These are phyloP conservation scores for Harpagus bidentatus DNA, from an alignment of 2,113 vertebrate genomes.

Conservation along the genomic window DNA sequence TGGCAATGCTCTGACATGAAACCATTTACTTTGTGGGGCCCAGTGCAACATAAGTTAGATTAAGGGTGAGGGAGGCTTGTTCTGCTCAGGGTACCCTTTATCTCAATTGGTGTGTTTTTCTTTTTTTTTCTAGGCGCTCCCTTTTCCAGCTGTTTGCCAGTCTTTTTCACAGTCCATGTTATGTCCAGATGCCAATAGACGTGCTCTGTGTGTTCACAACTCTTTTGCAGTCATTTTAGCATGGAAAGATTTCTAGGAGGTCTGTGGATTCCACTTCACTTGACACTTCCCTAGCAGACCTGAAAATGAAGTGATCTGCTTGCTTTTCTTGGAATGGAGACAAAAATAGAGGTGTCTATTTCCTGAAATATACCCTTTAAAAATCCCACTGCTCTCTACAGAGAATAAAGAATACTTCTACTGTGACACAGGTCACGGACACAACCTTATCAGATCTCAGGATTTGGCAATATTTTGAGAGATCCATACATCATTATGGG, in stretches of 20 bases:
- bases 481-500: fast-evolving
- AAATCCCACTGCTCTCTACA: background rate
- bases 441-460: no score
- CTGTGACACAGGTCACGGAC: background rate
- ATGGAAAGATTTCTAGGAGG: background rate
- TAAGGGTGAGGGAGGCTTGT: background rate
- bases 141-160: background rate
- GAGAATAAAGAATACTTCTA: background rate
- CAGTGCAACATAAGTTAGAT: fast-evolving
- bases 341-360: background rate
- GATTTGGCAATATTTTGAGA: background rate
- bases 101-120: background rate
- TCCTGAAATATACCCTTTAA: background rate
- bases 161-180: background rate
- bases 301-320: background rate
- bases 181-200: background rate
- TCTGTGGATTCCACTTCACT: background rate
- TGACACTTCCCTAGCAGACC: background rate
- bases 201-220: background rate
- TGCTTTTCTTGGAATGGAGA: background rate
- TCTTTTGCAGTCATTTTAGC: background rate
- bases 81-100: background rate
- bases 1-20: background rate
- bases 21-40: background rate
- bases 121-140: background rate